These are phyloP conservation scores for Diplolepis rosae DNA, from an alignment of 2,888 invertebrate genomes.

Conservation along the genomic window DNA sequence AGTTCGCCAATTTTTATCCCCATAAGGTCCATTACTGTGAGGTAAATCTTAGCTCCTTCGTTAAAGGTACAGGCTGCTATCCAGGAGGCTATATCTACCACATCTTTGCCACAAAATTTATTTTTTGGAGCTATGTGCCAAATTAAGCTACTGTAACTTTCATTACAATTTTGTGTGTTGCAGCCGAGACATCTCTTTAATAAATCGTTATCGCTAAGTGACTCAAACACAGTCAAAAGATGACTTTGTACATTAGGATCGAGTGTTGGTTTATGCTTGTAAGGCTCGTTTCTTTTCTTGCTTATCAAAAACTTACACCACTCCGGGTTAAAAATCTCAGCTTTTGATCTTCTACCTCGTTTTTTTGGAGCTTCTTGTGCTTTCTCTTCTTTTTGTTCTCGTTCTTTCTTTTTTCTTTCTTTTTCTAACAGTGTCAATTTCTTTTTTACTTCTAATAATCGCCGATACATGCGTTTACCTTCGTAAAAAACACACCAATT, in stretches of 20 bases:
- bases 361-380: slow-evolving; percentile 7
- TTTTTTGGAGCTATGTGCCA: slow-evolving; percentile 35
- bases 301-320: slow-evolving; percentile 26
- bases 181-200: slow-evolving; percentile 33
- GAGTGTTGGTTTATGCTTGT: slow-evolving; percentile 24
- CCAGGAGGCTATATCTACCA: slow-evolving; percentile 35
- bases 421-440: slow-evolving; percentile 27
- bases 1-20: slow-evolving; percentile 14
- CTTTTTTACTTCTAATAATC: slow-evolving; percentile 43
- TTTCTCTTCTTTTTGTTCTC: background rate
- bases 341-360: slow-evolving; percentile 28
- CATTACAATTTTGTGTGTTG: slow-evolving; percentile 37
- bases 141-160: slow-evolving; percentile 33
- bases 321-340: slow-evolving; percentile 19
- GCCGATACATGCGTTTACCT: slow-evolving; percentile 45
- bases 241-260: slow-evolving; percentile 16
- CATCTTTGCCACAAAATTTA: slow-evolving; percentile 18
- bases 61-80: slow-evolving; percentile 34
- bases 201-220: slow-evolving; percentile 27
- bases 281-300: slow-evolving; percentile 22
- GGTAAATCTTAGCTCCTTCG: slow-evolving; percentile 32
- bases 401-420: slow-evolving; percentile 14
- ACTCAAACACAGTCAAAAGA: slow-evolving; percentile 22
- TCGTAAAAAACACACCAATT: slow-evolving; percentile 43
- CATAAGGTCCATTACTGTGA: slow-evolving; percentile 34